phyloP scores from a whole-genome alignment of 2,797 vertebrate species.

The Lepidocolaptes lacrymiger region DNA sequence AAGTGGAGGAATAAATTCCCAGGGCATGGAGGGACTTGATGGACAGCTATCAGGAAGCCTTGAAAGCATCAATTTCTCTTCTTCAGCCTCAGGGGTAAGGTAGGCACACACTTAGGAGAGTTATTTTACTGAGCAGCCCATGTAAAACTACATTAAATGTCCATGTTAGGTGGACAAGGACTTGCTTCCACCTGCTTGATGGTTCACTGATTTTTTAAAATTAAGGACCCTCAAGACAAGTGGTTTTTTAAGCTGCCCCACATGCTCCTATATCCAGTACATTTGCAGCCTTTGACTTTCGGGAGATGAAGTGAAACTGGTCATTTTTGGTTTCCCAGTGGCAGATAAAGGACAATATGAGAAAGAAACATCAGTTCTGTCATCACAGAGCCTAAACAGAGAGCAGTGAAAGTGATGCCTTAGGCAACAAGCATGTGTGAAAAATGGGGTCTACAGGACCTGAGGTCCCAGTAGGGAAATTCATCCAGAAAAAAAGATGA shows the following conservation, averaged over 20 bases:
- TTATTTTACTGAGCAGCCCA: not conserved
- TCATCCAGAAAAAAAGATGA: not conserved
- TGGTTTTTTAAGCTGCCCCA: not conserved
- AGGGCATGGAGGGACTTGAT: not conserved
- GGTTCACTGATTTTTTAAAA: not conserved
- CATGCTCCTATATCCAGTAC: not conserved
- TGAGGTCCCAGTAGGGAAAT: not conserved
- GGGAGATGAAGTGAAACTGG: not conserved
- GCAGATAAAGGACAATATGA: not conserved
- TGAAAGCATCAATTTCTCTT: not conserved
- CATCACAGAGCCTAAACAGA: not conserved
- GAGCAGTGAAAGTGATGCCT: not conserved
- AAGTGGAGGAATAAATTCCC: not conserved
- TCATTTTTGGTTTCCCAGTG: not conserved
- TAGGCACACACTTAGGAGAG: not conserved
- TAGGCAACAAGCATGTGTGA: not conserved
- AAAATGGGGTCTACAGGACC: not conserved
- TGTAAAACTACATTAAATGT: not conserved
- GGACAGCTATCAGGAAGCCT: not conserved
- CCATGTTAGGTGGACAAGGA: not conserved
- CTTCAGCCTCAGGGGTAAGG: not conserved
- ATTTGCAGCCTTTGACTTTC: not conserved
- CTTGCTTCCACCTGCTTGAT: not conserved
- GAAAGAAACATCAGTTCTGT: not conserved
- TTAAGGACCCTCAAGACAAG: not conserved